These are phyloP conservation scores for Oxyruncus cristatus DNA, from an alignment of 2,113 vertebrate genomes.

Conservation along the genomic window DNA sequence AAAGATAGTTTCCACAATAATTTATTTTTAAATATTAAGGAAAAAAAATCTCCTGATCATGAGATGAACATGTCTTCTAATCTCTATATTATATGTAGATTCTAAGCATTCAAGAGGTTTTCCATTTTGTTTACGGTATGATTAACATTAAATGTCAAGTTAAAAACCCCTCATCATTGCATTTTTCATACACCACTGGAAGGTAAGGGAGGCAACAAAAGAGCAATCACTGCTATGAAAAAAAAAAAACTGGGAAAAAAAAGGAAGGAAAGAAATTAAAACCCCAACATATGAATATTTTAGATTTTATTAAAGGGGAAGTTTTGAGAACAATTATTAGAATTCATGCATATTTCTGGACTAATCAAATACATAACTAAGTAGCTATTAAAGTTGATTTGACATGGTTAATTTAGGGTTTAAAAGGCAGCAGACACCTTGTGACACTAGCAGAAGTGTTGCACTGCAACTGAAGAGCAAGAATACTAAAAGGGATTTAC, in stretches of 20 bases:
- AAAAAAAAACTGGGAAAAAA: not conserved
- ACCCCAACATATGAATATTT: not conserved
- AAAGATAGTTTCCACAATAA: not conserved
- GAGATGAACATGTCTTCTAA: not conserved
- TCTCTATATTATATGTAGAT: not conserved
- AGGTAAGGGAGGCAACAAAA: not conserved
- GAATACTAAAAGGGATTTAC: not conserved
- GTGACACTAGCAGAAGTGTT: not conserved
- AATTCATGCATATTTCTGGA: not conserved
- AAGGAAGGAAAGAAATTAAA: not conserved
- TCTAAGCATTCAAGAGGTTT: not conserved
- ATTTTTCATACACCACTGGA: not conserved
- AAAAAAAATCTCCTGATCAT: not conserved
- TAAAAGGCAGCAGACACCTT: not conserved
- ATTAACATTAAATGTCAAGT: not conserved
- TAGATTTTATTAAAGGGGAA: not conserved
- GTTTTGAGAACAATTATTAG: not conserved
- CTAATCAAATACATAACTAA: not conserved
- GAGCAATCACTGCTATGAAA: not conserved
- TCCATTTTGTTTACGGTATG: not conserved
- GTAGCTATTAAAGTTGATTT: slow-evolving; percentile 1
- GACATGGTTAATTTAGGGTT: not conserved
- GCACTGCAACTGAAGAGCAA: not conserved
- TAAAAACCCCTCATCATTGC: not conserved
- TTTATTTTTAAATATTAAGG: not conserved